Evolutionary conservation across 2,888 invertebrate genomes (phyloP).

Genomic region (Liposcelis brunnea): DNA sequence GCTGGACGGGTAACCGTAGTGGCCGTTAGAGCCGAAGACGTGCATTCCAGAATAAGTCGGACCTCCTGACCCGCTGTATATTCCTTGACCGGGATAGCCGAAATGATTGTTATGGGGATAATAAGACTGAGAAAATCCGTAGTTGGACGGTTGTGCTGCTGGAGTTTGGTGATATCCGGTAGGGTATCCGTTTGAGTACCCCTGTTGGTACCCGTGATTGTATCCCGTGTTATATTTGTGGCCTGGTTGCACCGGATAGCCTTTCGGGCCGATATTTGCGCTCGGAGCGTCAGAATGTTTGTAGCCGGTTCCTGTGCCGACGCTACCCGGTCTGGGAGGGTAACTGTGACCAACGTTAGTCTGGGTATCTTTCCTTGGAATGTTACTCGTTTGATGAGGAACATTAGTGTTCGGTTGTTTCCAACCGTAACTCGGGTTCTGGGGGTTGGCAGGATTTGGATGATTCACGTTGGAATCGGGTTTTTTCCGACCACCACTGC

Average conservation of each 20-base stretch:
- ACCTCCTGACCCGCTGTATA: neutral
- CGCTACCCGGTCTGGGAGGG: too few species aligned
- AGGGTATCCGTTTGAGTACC: neutral
- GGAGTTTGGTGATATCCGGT: neutral
- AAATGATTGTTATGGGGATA: neutral
- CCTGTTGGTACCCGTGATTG: slow-evolving; percentile 1
- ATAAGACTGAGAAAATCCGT: neutral
- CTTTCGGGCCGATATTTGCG: slow-evolving; percentile 2
- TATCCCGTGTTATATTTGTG: slow-evolving; percentile 6
- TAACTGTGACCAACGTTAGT: too few species aligned
- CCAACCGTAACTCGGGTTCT: too few species aligned
- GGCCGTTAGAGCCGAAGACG: neutral
- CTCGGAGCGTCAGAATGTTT: neutral
- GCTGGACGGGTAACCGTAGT: slow-evolving; percentile 4
- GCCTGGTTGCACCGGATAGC: slow-evolving; percentile 4
- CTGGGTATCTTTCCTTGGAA: too few species aligned
- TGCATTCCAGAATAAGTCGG: neutral
- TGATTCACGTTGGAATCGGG: too few species aligned
- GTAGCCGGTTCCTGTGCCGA: too few species aligned
- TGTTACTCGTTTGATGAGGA: too few species aligned
- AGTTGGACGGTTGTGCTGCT: neutral
- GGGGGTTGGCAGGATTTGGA: too few species aligned
- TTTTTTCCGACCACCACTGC: too few species aligned
- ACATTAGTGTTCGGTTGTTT: too few species aligned
- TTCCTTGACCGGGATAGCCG: slow-evolving; percentile 3